A percentile compares a stretch with the other conserved stretches of the same genome.
Conservation (phyloP, 2,888 invertebrate genomes). For the Pardosa pseudoannulata region DNA sequence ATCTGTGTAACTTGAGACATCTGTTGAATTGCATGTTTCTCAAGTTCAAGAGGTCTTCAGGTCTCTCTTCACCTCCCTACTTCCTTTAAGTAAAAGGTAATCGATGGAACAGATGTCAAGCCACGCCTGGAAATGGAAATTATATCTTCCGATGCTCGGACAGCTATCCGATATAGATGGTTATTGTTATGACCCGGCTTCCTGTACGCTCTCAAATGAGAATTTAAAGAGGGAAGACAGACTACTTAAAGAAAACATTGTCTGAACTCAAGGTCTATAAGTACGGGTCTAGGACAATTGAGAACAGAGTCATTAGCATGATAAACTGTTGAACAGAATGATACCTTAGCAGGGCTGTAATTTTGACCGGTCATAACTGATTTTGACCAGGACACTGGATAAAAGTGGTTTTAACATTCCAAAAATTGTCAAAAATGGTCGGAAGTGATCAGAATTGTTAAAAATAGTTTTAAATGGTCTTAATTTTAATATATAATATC, state of each 20-base stretch:
- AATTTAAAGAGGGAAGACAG: conserved; percentile 41
- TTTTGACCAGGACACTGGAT: too few relatives aligned
- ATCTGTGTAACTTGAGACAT: conserved; percentile 36
- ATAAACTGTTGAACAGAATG: too few relatives aligned
- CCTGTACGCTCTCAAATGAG: conserved; percentile 50
- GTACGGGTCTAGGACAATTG: not conserved
- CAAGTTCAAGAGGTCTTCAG: not conserved
- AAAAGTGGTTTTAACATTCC: too few relatives aligned
- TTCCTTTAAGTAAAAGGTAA: conserved; percentile 35
- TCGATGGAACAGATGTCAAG: conserved; percentile 62
- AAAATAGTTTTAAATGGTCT: too few relatives aligned
- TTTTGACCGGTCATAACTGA: too few relatives aligned
- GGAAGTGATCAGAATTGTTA: too few relatives aligned
- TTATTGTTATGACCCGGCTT: conserved; percentile 66
- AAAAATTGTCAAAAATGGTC: too few relatives aligned
- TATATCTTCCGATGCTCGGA: conserved; percentile 44
- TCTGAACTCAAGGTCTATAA: not conserved
- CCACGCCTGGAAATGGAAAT: conserved; percentile 34
- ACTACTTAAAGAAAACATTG: conserved; percentile 15
- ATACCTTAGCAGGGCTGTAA: too few relatives aligned
- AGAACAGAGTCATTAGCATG: too few relatives aligned
- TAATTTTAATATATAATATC: too few relatives aligned
- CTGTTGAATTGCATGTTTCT: conserved; percentile 30
- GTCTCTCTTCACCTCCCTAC: conserved; percentile 20
- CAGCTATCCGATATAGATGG: conserved; percentile 53